Conservation (phyloP, 2,113 vertebrate genomes). For the Lontra canadensis region DNA sequence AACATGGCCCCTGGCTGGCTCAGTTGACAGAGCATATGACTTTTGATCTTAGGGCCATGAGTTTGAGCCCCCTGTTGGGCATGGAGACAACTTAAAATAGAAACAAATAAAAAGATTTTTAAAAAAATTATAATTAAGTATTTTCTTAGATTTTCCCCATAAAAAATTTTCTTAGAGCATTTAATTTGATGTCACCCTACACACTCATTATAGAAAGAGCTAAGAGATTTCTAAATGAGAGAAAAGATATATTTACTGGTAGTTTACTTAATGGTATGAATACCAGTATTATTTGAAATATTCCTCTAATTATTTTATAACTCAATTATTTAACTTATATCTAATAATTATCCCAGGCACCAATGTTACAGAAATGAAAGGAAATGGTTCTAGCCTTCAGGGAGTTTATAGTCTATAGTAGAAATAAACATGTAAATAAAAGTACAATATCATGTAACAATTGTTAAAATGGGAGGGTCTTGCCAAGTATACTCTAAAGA, state of each 20-base stretch:
- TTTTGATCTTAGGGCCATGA: not conserved
- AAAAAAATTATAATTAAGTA: not conserved
- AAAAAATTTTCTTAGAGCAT: not conserved
- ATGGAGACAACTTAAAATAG: not conserved
- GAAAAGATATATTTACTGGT: slow-evolving; percentile 6
- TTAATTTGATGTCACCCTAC: slow-evolving; percentile 26
- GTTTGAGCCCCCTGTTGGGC: not conserved
- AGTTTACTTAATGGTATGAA: slow-evolving; percentile 25
- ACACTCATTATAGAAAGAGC: not conserved
- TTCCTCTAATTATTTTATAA: slow-evolving; percentile 17
- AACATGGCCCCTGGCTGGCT: not conserved
- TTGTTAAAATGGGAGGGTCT: not conserved
- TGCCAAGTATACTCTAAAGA: not conserved
- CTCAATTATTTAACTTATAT: not conserved
- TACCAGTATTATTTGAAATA: slow-evolving; percentile 25
- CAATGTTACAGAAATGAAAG: slow-evolving; percentile 34
- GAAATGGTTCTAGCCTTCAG: not conserved
- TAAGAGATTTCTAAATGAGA: slow-evolving; percentile 22
- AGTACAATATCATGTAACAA: not conserved
- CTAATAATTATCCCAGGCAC: not conserved
- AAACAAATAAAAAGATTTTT: not conserved
- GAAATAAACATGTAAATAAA: slow-evolving; percentile 14
- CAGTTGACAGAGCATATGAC: not conserved
- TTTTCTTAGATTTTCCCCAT: slow-evolving; percentile 8
- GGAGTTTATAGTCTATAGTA: not conserved